These are phyloP conservation scores for Equus quagga DNA, from an alignment of 2,113 vertebrate species.

Conservation along the genomic window DNA sequence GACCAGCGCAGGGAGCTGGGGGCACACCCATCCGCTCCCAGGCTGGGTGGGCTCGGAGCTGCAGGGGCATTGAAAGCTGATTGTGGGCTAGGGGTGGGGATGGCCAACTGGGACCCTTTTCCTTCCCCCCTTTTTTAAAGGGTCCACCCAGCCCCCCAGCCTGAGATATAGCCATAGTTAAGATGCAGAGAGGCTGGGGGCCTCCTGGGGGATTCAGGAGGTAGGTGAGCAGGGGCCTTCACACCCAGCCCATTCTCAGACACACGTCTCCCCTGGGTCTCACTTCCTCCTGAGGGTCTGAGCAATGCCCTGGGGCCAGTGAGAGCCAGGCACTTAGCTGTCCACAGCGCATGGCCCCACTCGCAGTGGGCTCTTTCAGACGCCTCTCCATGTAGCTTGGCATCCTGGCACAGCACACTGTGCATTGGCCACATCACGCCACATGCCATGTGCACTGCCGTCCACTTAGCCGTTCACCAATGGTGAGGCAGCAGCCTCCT, in stretches of 20 bases:
- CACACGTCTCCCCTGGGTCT: not conserved
- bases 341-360: rapidly evolving
- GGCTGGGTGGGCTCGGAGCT: not conserved
- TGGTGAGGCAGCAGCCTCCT: not conserved
- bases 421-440: not conserved
- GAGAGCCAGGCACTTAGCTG: rapidly evolving
- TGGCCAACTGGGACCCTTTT: rapidly evolving
- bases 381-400: not conserved
- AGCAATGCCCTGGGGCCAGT: not conserved
- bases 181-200: not conserved
- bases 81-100: not conserved
- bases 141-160: rapidly evolving
- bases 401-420: rapidly evolving
- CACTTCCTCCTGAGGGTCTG: not conserved
- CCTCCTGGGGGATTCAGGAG: too few relatives aligned
- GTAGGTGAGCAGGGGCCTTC: not conserved
- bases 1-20: not conserved
- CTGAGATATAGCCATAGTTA: rapidly evolving
- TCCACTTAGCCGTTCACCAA: not conserved
- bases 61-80: not conserved
- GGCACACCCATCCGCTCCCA: not conserved
- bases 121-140: not conserved
- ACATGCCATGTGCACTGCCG: rapidly evolving
- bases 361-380: not conserved
- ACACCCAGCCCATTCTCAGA: not conserved